Evolutionary conservation across 2,888 invertebrate species (phyloP).

Genomic region (Mythimna albipuncta): DNA sequence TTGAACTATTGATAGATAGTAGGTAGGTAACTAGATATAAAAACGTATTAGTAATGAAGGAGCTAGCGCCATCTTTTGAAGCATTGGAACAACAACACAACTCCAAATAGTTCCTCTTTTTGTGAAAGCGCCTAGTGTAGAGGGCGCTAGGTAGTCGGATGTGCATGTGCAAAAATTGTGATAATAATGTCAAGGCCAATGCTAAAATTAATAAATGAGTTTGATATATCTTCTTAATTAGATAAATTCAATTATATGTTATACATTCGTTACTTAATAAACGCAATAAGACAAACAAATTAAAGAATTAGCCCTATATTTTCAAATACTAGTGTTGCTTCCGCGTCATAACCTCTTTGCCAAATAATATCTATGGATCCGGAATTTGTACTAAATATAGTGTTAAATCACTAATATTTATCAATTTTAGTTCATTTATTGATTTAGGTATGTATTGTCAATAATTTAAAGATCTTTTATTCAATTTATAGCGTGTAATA

Average conservation of each 20-base stretch:
- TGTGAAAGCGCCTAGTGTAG: conserved; percentile 58
- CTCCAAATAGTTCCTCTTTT: conserved; percentile 49
- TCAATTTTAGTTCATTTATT: conserved; percentile 1
- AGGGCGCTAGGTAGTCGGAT: conserved; percentile 70
- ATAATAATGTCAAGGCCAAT: conserved; percentile 89
- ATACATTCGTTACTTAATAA: conserved; percentile 16
- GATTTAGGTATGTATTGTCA: background rate
- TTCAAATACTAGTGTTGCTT: conserved; percentile 67
- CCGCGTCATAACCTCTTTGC: conserved; percentile 82
- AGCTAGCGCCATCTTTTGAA: conserved; percentile 77
- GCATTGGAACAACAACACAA: conserved; percentile 47
- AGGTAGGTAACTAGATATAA: conserved; percentile 63
- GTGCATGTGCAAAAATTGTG: conserved; percentile 83
- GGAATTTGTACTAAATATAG: conserved; percentile 58
- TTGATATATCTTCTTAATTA: conserved; percentile 38
- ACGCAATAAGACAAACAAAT: conserved; percentile 28
- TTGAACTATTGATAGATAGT: conserved; percentile 73
- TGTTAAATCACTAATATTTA: conserved; percentile 17
- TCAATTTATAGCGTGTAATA: background rate
- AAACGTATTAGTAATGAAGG: conserved; percentile 63
- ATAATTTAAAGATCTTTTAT: background rate
- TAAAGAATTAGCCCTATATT: conserved; percentile 52
- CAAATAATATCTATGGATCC: conserved; percentile 68
- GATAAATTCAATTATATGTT: conserved; percentile 28
- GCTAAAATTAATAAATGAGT: conserved; percentile 67